Conservation (phyloP, 2,113 vertebrate genomes). For the Indicator indicator region DNA sequence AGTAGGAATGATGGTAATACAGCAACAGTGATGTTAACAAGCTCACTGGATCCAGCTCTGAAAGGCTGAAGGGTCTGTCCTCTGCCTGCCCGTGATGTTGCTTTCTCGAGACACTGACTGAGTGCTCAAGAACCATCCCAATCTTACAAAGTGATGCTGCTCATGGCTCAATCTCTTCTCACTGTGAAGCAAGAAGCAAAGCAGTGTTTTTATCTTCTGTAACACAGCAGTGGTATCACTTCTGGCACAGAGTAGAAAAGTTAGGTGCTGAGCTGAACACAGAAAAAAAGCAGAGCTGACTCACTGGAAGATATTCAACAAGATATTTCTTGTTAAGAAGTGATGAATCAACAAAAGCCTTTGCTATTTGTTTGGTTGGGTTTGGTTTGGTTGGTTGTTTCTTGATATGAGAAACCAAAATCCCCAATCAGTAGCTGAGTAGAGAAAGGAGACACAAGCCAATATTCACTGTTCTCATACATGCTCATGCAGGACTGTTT, state of each 20-base stretch:
- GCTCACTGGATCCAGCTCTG: not conserved
- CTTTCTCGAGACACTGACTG: not conserved
- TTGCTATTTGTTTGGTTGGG: not conserved
- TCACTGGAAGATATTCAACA: not conserved
- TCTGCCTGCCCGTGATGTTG: not conserved
- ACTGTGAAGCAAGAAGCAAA: not conserved
- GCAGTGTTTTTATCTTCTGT: not conserved
- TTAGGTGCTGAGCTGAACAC: not conserved
- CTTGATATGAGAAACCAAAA: not conserved
- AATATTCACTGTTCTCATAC: not conserved
- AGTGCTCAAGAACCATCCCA: not conserved
- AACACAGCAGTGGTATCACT: not conserved
- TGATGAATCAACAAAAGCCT: not conserved
- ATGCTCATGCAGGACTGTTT: accelerated
- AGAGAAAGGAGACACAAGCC: not conserved
- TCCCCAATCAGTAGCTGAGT: not conserved
- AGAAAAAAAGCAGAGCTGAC: not conserved
- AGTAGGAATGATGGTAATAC: not conserved
- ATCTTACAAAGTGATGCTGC: not conserved
- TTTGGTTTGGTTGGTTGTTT: not conserved
- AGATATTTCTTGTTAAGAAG: not conserved
- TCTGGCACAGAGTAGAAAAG: not conserved
- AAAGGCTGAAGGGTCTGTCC: not conserved
- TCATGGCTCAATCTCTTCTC: accelerated
- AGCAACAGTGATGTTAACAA: not conserved